Conservation (phyloP, 2,888 invertebrate species). For the Pyrocoelia pectoralis region DNA sequence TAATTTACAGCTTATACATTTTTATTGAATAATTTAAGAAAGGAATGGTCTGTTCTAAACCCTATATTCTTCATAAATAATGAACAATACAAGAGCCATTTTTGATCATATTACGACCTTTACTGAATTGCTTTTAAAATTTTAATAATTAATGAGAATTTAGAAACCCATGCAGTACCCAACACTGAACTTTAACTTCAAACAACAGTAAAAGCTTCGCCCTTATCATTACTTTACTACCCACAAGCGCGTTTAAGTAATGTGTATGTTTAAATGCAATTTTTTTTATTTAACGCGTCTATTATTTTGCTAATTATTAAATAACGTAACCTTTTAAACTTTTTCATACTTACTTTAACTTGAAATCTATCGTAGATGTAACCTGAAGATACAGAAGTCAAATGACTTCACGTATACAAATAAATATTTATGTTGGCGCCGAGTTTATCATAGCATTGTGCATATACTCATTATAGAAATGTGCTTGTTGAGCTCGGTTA, state of each 20-base stretch:
- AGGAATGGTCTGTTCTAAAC: constrained; percentile 10
- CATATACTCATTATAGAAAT: constrained; percentile 44
- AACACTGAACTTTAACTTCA: constrained; percentile 46
- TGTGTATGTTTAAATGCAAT: neutral
- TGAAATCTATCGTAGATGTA: constrained; percentile 5
- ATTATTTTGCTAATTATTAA: neutral
- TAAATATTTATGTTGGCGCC: constrained; percentile 36
- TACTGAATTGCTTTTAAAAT: constrained; percentile 53
- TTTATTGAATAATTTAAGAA: constrained; percentile 9
- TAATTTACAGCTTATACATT: constrained; percentile 7
- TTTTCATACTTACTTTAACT: constrained; percentile 6
- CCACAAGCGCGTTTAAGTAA: constrained; percentile 3
- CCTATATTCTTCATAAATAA: constrained; percentile 17
- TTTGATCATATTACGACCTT: constrained; percentile 47
- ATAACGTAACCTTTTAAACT: constrained; percentile 1
- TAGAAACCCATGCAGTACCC: constrained; percentile 45
- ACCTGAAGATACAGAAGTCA: constrained; percentile 15
- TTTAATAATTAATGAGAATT: constrained; percentile 53
- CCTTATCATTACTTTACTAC: neutral
- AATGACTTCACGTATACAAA: constrained; percentile 19
- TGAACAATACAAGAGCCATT: constrained; percentile 35
- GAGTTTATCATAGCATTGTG: constrained; percentile 36
- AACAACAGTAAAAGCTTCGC: constrained; percentile 4
- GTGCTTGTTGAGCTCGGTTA: constrained; percentile 54
- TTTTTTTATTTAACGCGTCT: neutral